Percentiles rank a stretch among this genome's conserved stretches.
phyloP scores from a whole-genome alignment of 2,888 invertebrate species.

The Diadromus collaris region DNA sequence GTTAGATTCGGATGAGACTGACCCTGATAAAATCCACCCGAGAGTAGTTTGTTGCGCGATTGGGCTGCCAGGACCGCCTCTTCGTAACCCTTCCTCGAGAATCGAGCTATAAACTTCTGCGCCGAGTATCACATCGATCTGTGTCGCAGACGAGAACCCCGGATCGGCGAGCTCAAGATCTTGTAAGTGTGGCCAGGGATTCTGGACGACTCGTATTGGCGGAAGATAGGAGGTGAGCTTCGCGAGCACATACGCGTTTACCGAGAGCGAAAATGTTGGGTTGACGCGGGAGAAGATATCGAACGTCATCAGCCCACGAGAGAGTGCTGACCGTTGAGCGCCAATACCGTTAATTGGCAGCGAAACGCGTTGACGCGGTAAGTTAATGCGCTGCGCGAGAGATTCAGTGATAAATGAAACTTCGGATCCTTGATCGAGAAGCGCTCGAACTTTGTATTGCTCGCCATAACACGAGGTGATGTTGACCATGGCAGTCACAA shows the following conservation, averaged over 20 bases:
- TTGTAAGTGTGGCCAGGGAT: slow-evolving; percentile 42
- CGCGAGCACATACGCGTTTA: slow-evolving; percentile 18
- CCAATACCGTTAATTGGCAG: slow-evolving; percentile 46
- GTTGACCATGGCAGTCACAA: slow-evolving; percentile 34
- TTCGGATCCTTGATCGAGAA: slow-evolving; percentile 40
- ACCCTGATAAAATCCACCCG: slow-evolving; percentile 50
- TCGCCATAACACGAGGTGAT: slow-evolving; percentile 24
- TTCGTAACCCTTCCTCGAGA: slow-evolving; percentile 40
- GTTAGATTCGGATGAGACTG: slow-evolving; percentile 8
- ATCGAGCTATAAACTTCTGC: slow-evolving; percentile 45
- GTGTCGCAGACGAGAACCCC: slow-evolving; percentile 19
- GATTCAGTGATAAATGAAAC: slow-evolving; percentile 31
- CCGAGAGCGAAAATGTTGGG: slow-evolving; percentile 12
- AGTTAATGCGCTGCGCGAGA: slow-evolving; percentile 21
- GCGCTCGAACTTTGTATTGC: slow-evolving; percentile 40
- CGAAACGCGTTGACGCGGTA: slow-evolving; percentile 19
- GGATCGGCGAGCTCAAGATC: slow-evolving; percentile 55
- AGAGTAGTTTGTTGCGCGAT: slow-evolving; percentile 41
- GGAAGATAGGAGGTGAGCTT: slow-evolving; percentile 44
- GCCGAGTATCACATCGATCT: slow-evolving; percentile 49
- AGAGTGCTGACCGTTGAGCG: slow-evolving; percentile 21
- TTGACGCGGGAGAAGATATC: slow-evolving; percentile 22
- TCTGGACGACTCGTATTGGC: slow-evolving; percentile 6
- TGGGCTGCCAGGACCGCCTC: too few relatives aligned
- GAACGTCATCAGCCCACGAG: slow-evolving; percentile 23